phyloP scores from a whole-genome alignment of 2,888 invertebrate genomes.

The Philaethria dido region DNA sequence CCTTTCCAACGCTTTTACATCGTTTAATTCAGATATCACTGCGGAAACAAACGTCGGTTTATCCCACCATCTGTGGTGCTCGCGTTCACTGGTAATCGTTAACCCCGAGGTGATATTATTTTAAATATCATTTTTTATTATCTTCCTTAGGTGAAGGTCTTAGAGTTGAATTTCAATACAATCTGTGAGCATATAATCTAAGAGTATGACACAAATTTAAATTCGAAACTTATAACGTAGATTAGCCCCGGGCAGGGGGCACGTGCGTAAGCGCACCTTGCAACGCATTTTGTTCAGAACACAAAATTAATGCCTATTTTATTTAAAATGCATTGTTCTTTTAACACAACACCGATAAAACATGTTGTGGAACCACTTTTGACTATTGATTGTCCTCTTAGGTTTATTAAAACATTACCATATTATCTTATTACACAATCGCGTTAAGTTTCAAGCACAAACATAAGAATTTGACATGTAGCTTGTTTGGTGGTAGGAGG shows the following conservation, averaged over 20 bases:
- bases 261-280: conserved; percentile 82
- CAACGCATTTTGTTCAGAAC: conserved; percentile 64
- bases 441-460: not conserved
- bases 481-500: no score
- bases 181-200: conserved; percentile 57
- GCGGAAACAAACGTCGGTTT: conserved; percentile 84
- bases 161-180: conserved; percentile 74
- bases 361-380: conserved; percentile 18
- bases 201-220: conserved; percentile 81
- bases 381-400: conserved; percentile 2
- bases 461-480: no score
- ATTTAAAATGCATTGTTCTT: conserved; percentile 54
- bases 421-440: conserved; percentile 15
- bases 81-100: conserved; percentile 82
- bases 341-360: conserved; percentile 43
- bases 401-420: not conserved
- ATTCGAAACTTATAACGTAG: conserved; percentile 75
- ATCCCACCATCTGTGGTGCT: conserved; percentile 81
- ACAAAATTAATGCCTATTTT: conserved; percentile 65
- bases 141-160: conserved; percentile 67
- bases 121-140: conserved; percentile 80
- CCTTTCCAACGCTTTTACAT: conserved; percentile 81
- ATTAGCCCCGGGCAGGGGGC: conserved; percentile 73
- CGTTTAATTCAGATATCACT: conserved; percentile 84
- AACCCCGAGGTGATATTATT: conserved; percentile 84